Evolutionary conservation across 2,113 vertebrate genomes (phyloP).

Genomic region (Odocoileus virginianus): DNA sequence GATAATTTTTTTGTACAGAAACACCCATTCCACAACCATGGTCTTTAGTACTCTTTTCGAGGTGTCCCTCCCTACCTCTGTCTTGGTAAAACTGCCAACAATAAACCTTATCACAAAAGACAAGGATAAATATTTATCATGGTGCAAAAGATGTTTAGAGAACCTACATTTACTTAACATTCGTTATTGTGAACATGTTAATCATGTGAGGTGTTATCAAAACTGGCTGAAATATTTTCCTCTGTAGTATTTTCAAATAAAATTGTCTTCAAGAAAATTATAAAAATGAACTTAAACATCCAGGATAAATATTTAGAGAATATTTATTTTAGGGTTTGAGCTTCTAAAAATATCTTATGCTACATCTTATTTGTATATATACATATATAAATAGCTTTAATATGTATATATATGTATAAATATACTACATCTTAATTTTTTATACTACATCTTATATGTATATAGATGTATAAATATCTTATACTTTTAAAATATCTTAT

Average conservation of each 20-base stretch:
- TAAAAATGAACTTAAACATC: background rate
- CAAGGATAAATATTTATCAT: conserved; percentile 14
- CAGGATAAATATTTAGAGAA: background rate
- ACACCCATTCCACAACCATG: conserved; percentile 26
- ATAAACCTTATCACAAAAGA: background rate
- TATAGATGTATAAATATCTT: background rate
- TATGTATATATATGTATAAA: background rate
- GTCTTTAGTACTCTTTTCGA: background rate
- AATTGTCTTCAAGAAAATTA: background rate
- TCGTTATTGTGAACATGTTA: background rate
- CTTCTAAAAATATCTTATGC: background rate
- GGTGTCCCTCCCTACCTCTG: background rate
- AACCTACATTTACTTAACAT: background rate
- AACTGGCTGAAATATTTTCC: background rate
- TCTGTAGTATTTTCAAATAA: conserved; percentile 26
- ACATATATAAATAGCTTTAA: background rate
- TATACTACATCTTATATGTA: background rate
- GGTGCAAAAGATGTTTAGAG: background rate
- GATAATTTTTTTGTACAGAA: conserved; percentile 79
- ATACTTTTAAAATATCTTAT: background rate
- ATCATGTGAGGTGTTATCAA: background rate
- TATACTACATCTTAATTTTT: background rate
- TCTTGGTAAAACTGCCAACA: background rate
- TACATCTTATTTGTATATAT: background rate
- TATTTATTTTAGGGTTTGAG: background rate